Conservation (phyloP, 2,797 vertebrate species). For the Peromyscus aztecus region DNA sequence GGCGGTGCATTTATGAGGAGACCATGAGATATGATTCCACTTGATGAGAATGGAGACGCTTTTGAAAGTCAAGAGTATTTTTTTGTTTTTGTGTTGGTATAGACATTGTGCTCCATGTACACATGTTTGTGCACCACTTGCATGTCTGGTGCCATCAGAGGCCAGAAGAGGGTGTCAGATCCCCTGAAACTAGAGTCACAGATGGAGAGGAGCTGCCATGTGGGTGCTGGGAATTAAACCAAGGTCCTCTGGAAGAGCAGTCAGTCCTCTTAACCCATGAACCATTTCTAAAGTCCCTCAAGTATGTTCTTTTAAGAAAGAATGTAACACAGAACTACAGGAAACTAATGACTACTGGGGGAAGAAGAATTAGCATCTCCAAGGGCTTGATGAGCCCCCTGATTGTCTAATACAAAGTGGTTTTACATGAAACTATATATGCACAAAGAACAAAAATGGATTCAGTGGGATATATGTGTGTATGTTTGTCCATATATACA, state of each 20-base stretch:
- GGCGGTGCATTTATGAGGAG: neutral
- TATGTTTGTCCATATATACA: neutral
- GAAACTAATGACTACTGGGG: neutral
- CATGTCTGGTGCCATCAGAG: neutral
- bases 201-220: neutral
- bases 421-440: neutral
- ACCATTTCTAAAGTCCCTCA: neutral
- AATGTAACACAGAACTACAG: neutral
- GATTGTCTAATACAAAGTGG: neutral
- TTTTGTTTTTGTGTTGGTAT: neutral
- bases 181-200: neutral
- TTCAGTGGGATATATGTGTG: neutral
- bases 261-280: neutral
- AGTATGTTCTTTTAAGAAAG: neutral
- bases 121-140: neutral
- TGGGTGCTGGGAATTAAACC: neutral
- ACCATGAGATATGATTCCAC: neutral
- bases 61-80: no score
- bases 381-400: neutral
- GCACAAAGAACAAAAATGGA: neutral
- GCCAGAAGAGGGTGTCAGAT: no score
- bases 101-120: neutral
- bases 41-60: fast-evolving
- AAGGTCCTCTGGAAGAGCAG: neutral
- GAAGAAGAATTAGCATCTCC: neutral